These are phyloP conservation scores for Tetrao urogallus DNA, from an alignment of 2,113 vertebrate species.

Conservation along the genomic window DNA sequence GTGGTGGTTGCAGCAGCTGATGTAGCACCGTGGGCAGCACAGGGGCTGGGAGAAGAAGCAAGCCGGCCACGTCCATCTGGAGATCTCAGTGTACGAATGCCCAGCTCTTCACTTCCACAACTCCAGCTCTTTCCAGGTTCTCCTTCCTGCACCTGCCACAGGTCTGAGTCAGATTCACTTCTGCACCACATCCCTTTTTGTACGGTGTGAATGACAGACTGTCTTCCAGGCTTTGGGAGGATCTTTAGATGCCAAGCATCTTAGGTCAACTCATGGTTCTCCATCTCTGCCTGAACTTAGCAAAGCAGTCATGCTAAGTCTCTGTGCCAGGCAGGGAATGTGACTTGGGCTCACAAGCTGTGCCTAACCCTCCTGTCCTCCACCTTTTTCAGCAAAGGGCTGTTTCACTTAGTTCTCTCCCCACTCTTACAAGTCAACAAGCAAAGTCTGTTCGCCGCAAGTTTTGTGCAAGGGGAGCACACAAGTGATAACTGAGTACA, in stretches of 20 bases:
- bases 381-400: background rate
- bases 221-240: background rate
- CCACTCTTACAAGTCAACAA: background rate
- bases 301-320: background rate
- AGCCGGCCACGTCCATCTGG: background rate
- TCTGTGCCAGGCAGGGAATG: background rate
- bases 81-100: background rate
- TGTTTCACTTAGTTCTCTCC: background rate
- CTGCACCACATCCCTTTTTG: background rate
- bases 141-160: background rate
- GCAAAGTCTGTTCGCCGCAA: background rate
- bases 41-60: background rate
- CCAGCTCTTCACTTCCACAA: background rate
- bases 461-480: background rate
- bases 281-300: background rate
- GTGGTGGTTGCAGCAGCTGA: background rate
- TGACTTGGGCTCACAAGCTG: background rate
- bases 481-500: conserved; percentile 31
- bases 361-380: background rate
- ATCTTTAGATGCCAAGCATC: background rate
- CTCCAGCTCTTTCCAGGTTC: background rate
- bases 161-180: background rate
- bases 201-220: background rate
- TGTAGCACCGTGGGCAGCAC: background rate
- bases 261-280: background rate